Conservation (phyloP, 2,797 vertebrate genomes). For the Silurus aristotelis region DNA sequence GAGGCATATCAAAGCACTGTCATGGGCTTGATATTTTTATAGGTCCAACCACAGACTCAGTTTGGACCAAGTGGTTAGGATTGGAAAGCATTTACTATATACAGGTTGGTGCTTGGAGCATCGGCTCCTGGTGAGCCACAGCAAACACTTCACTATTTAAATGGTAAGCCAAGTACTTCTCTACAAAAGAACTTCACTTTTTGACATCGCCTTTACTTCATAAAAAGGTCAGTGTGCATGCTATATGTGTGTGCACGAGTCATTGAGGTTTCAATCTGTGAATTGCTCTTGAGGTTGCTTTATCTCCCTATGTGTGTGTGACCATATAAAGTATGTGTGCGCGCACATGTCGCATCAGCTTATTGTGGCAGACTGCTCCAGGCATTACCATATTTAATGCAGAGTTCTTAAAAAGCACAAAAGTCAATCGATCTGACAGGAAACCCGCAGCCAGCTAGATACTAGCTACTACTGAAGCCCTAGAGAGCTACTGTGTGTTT, state of each 20-base stretch:
- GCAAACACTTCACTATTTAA: conserved; percentile 9
- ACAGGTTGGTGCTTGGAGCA: conserved; percentile 24
- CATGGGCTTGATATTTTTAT: neutral
- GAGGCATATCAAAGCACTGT: neutral
- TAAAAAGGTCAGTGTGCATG: conserved; percentile 40
- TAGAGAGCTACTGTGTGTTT: neutral
- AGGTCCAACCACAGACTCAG: neutral
- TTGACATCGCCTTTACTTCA: conserved; percentile 29
- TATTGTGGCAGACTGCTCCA: conserved; percentile 26
- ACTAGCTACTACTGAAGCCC: neutral
- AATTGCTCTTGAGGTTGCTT: conserved; percentile 31
- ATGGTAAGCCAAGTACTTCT: neutral
- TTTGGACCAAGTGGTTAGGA: neutral
- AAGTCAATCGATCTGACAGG: neutral
- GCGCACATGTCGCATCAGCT: conserved; percentile 4
- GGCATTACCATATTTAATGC: conserved; percentile 19
- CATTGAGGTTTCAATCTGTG: conserved; percentile 48
- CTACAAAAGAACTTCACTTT: conserved; percentile 28
- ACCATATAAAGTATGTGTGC: neutral
- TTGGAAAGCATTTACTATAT: conserved; percentile 8
- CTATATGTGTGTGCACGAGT: conserved; percentile 4
- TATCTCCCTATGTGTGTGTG: conserved; percentile 27
- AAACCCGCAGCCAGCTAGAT: conserved; percentile 25
- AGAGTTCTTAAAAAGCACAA: neutral
- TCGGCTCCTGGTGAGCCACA: conserved; percentile 14